Base-by-base conservation (phyloP, 2,113 vertebrate genomes). In the Meleagris gallopavo region DNA sequence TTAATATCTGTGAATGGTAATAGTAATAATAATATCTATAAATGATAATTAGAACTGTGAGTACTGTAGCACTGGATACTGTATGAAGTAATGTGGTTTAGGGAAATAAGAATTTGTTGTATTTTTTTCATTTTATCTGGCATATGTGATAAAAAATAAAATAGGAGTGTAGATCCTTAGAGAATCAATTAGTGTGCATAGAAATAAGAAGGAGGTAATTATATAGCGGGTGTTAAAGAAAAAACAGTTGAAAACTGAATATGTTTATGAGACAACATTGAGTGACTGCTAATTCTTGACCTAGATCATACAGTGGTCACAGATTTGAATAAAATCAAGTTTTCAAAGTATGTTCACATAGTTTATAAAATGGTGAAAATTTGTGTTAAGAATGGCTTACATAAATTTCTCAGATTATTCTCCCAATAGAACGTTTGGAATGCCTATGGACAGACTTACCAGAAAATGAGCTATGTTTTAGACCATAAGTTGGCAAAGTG, bases 111-210 rank as follows among this genome's bases (percentile, higher is more conserved):
- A 6, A 72, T 86, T 94, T 94, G 69, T 95, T 94, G 48, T 83
- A 43, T 95, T 95, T 94, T 94, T 86, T 97, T 64, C 55, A 72
- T 89, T 96, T 96, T 96, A 83, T 96, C 93, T 86, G 90, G 75
- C 46, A 48, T 90, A 25, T 90, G 81, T 92, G 91, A 89, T 94
- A 94, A 96, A 54, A 96, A 93, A 89, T 95, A 95, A 96, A 96
- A 93, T 81, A 94, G 84, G 84, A 93, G 86, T 58, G 73, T 41
- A 29, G 81, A 83, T 97, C 96, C 96, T 96, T 82, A 90, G 95
- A 97, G 96, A 96, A 94, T 96, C 89, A 97, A 96, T 97, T 97
- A 97, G 94, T 96, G 92, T 90, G 97, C 90, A 94, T 94, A 96
- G 84, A 96, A 93, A 96, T 97, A 95, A 96, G 81, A 94, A 96